phyloP scores from a whole-genome alignment of 64 coral and sea anemone species.

The Dendronephthya gigantea region DNA sequence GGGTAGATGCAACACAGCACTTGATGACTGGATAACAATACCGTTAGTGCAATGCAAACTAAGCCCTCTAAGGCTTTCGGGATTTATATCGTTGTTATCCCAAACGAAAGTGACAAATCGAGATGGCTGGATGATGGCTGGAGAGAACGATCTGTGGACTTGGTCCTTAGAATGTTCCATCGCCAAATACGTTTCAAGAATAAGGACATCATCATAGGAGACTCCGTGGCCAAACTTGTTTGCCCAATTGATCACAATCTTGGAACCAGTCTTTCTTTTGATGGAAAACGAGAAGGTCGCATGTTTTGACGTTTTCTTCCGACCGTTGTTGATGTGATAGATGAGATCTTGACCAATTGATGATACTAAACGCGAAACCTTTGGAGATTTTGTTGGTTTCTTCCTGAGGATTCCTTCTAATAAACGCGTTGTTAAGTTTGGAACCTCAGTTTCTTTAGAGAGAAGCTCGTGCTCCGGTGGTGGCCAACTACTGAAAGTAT shows the following conservation, averaged over 20 bases:
- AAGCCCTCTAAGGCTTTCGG: neutral
- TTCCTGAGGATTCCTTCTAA: neutral
- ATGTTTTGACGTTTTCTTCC: neutral
- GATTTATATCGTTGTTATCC: neutral
- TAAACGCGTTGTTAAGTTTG: neutral
- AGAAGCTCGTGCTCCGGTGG: neutral
- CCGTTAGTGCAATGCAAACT: neutral
- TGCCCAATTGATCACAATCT: neutral
- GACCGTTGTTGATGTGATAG: neutral
- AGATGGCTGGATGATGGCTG: neutral
- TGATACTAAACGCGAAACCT: neutral
- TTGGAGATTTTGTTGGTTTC: neutral
- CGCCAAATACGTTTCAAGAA: neutral
- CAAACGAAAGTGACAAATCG: neutral
- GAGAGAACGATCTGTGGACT: neutral
- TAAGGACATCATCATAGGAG: neutral
- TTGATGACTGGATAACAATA: neutral
- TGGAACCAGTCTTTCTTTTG: neutral
- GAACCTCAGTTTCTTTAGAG: neutral
- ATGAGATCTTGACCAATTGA: neutral
- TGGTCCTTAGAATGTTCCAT: neutral
- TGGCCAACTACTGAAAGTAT: neutral
- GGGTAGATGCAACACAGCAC: neutral
- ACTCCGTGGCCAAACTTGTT: neutral
- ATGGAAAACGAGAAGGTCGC: neutral